Evolutionary conservation across 2,888 invertebrate species (phyloP), one percentile per base, ranked within the genome.

Genomic region (Drosophila merina): DNA sequence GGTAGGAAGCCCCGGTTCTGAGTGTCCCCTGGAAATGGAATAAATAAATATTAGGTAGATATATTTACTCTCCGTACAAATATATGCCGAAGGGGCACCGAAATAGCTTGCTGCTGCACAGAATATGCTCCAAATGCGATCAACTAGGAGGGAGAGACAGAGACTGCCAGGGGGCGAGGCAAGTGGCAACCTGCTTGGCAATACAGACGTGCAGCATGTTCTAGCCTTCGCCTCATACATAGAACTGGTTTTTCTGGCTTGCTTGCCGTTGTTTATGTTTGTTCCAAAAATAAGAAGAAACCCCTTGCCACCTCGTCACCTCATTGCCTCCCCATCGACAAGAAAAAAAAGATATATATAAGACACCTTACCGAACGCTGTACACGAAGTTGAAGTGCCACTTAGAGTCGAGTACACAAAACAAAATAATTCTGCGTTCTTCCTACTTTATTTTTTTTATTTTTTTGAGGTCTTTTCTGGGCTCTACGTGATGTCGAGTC

Each of bases 191-290:
- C 69, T 48, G 58, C 68, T 63, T 64, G 56, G 49, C 50, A 33
- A 33, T 49, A 48, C 57, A 14, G 57, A 72, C 62, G 75, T 83
- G 86, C 86, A 87, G 75, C 84, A 77, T 74, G 76, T 88, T 84
- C 83, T 84, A 88, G 88, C 72, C 64, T 68, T 68, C 54, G 69
- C 64, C 68, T 30, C 55, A 68, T 54, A 30, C 55, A 68, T 54
- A 30, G 74, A 88, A 84, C 83, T 67, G 83, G 83, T 83, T 83
- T 80, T 72, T 84, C 74, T 77, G 45, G 76, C 75, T 67, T 25
- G 44, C 40, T 67, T 26, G 44, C 40, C 64, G 75, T 74, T 76
- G 66, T 55, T 74, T 64, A 74, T 86, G 55, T 64, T 75, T 78
- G 72, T 74, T 74, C 75, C 84, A 76, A 88, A 88, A 82, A 86